These are phyloP conservation scores for Cavia porcellus DNA, from an alignment of 2,113 vertebrate species.

Conservation along the genomic window DNA sequence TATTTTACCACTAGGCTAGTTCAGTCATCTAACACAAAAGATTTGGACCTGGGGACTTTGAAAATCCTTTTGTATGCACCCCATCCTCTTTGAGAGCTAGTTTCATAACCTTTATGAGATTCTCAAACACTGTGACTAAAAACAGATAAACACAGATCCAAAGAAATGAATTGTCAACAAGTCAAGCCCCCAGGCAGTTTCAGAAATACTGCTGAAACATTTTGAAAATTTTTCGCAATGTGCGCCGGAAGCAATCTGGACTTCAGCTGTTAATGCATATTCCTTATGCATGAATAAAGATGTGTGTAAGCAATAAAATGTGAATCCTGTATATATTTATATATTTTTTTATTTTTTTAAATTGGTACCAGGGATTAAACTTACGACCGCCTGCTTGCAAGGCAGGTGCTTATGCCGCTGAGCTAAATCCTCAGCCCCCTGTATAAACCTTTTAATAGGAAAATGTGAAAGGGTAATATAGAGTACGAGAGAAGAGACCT, in stretches of 20 bases:
- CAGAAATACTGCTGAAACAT: background rate
- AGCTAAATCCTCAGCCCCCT: too few relatives aligned
- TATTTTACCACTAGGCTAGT: slow-evolving; percentile 5
- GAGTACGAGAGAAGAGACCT: background rate
- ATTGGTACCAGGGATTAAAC: too few relatives aligned
- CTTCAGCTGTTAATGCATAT: slow-evolving; percentile 2
- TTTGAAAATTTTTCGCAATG: slow-evolving; percentile 9
- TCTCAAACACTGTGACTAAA: background rate
- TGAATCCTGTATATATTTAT: background rate
- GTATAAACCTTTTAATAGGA: background rate
- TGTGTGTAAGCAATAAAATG: background rate
- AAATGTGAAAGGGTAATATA: background rate
- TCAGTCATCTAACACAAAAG: background rate
- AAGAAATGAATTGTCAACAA: slow-evolving; percentile 34
- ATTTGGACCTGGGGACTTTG: background rate
- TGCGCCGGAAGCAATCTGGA: background rate
- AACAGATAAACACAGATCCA: background rate
- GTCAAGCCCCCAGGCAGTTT: background rate
- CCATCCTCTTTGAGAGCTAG: background rate
- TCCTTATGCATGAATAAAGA: slow-evolving; percentile 9
- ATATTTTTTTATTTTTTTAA: too few relatives aligned
- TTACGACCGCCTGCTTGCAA: too few relatives aligned
- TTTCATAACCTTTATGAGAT: slow-evolving; percentile 3
- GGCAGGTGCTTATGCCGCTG: too few relatives aligned
- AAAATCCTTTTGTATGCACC: background rate